A percentile compares a stretch with the other conserved stretches of the same genome.
phyloP scores from a whole-genome alignment of 2,113 vertebrate species.

The Paracanthobrama guichenoti region DNA sequence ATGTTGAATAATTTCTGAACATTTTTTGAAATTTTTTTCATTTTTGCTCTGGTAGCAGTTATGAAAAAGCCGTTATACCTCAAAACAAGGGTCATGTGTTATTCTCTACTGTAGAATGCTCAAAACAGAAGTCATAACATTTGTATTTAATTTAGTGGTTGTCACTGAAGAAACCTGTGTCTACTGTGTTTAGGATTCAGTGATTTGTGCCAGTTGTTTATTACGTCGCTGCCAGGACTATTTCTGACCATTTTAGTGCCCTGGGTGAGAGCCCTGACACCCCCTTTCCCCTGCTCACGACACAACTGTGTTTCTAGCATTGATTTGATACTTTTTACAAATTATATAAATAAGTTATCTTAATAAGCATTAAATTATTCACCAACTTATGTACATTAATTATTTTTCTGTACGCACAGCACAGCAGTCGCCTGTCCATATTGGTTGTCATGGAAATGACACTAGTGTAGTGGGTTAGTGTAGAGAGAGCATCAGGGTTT shows the following conservation, averaged over 20 bases:
- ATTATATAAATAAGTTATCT: background rate
- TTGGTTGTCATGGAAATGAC: too few relatives aligned
- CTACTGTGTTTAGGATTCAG: background rate
- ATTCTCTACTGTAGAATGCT: constrained; percentile 16
- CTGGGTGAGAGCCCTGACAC: background rate
- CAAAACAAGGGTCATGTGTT: background rate
- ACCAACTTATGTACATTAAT: background rate
- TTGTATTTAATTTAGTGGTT: background rate
- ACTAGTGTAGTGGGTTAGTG: too few relatives aligned
- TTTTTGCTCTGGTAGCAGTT: background rate
- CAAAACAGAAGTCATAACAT: background rate
- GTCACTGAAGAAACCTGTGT: background rate
- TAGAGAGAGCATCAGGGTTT: too few relatives aligned
- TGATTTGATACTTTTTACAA: background rate
- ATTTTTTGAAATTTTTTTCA: background rate
- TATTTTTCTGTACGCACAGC: too few relatives aligned
- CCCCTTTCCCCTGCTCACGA: background rate
- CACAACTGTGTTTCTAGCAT: background rate
- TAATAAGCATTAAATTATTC: background rate
- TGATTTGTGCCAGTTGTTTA: background rate
- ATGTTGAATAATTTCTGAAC: background rate
- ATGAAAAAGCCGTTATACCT: background rate
- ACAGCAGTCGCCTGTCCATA: too few relatives aligned
- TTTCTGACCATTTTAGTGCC: too few relatives aligned
- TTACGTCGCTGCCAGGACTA: background rate